phyloP scores from a whole-genome alignment of 2,888 invertebrate species.

The Agonopterix alstromeriana region DNA sequence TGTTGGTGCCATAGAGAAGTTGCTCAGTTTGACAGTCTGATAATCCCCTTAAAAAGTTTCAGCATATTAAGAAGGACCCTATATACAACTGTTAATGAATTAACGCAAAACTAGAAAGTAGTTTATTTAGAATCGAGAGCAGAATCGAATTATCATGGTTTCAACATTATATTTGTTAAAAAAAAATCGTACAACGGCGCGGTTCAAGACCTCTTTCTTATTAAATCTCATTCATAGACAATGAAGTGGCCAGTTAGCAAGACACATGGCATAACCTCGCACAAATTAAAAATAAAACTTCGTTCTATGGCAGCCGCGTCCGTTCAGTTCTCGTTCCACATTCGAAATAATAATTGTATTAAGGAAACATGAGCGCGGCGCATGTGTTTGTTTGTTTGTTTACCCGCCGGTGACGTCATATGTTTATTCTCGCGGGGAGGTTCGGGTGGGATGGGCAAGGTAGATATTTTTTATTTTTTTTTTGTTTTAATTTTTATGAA shows the following conservation, averaged over 20 bases:
- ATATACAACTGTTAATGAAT: no score
- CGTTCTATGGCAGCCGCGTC: slow-evolving; percentile 29
- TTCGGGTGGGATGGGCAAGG: slow-evolving; percentile 26
- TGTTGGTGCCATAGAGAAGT: no score
- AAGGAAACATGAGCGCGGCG: slow-evolving; percentile 77
- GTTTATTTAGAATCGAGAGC: no score
- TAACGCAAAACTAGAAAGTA: no score
- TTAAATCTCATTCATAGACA: slow-evolving; percentile 45
- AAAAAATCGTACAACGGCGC: no score
- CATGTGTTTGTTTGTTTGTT: slow-evolving; percentile 79
- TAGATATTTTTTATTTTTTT: background rate
- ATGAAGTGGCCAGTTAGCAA: slow-evolving; percentile 17
- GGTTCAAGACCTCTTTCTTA: no score
- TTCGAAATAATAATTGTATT: slow-evolving; percentile 77
- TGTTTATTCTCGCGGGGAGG: slow-evolving; percentile 73
- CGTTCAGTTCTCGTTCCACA: slow-evolving; percentile 59
- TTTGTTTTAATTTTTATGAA: background rate
- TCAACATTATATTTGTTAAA: no score
- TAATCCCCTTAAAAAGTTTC: no score
- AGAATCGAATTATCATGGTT: no score
- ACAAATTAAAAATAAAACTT: slow-evolving; percentile 45
- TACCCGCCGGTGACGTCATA: slow-evolving; percentile 76
- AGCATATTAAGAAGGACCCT: no score
- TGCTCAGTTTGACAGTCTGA: no score
- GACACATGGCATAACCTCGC: slow-evolving; percentile 26